phyloP scores from a whole-genome alignment of 2,113 vertebrate species.

The Alligator sinensis region DNA sequence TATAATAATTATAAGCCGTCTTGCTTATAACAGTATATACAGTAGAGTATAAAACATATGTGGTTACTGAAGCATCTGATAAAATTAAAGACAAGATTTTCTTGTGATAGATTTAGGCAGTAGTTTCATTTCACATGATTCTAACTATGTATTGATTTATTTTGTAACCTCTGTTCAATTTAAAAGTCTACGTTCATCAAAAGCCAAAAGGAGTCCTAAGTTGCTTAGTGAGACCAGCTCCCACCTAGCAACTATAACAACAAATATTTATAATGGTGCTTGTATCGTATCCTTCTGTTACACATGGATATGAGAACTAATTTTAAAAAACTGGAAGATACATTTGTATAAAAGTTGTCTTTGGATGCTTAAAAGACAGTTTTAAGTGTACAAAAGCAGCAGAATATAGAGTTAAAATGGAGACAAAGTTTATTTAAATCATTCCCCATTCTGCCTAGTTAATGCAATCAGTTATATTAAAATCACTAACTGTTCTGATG shows the following conservation, averaged over 20 bases:
- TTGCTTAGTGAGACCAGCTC: conserved; percentile 11
- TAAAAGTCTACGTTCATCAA: background rate
- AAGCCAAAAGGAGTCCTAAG: conserved; percentile 26
- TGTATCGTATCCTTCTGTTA: background rate
- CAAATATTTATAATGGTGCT: conserved; percentile 18
- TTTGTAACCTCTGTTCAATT: conserved; percentile 42
- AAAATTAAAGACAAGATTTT: background rate
- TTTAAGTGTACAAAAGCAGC: conserved; percentile 20
- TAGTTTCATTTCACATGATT: conserved; percentile 1
- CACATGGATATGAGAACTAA: background rate
- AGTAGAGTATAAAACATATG: background rate
- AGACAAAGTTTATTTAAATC: background rate
- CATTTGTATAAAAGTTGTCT: background rate
- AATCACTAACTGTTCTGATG: background rate
- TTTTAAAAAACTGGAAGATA: conserved; percentile 39
- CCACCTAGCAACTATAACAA: background rate
- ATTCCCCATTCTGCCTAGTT: background rate
- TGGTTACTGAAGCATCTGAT: conserved; percentile 3
- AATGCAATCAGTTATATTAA: background rate
- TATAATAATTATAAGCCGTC: background rate
- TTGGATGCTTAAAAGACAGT: background rate
- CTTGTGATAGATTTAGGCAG: background rate
- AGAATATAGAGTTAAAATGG: background rate
- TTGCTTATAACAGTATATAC: background rate
- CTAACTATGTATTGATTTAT: conserved; percentile 41